Conservation (phyloP, 35 echinoderm and acorn worm genomes). For the Ophioderma brevispina region DNA sequence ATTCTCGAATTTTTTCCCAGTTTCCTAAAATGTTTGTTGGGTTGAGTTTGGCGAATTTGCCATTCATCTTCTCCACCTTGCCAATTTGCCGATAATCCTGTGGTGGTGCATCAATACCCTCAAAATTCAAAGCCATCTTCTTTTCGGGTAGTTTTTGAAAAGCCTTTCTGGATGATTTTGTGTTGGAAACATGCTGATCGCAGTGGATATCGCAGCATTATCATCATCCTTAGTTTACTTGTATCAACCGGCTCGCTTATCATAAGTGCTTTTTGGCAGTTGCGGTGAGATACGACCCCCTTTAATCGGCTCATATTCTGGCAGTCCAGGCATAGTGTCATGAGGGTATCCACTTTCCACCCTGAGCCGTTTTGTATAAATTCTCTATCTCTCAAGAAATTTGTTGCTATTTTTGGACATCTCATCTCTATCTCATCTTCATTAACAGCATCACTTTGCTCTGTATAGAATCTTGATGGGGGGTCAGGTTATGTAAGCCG, state of each 20-base stretch:
- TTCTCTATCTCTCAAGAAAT: conserved; percentile 1
- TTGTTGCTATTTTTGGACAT: neutral
- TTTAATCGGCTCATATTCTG: conserved; percentile 13
- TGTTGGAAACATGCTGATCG: neutral
- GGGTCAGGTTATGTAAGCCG: neutral
- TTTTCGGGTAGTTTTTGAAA: conserved; percentile 12
- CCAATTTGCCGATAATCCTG: conserved; percentile 12
- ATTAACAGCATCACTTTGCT: neutral
- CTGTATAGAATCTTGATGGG: neutral
- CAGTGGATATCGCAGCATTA: conserved; percentile 16
- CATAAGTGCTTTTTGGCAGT: neutral
- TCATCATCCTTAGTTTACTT: conserved; percentile 40
- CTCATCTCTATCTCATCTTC: neutral
- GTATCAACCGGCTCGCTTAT: conserved; percentile 4
- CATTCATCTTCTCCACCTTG: conserved; percentile 27
- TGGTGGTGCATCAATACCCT: conserved; percentile 6
- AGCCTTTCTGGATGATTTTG: neutral
- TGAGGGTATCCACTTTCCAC: conserved; percentile 10
- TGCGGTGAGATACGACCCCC: conserved; percentile 12
- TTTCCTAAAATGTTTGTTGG: too few relatives aligned
- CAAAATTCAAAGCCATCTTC: conserved; percentile 22
- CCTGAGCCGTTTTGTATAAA: neutral
- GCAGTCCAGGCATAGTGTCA: conserved; percentile 10
- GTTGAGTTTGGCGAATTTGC: too few relatives aligned
- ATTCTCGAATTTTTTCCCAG: too few relatives aligned